phyloP scores from a whole-genome alignment of 2,888 invertebrate species.

The Sturmia bella region DNA sequence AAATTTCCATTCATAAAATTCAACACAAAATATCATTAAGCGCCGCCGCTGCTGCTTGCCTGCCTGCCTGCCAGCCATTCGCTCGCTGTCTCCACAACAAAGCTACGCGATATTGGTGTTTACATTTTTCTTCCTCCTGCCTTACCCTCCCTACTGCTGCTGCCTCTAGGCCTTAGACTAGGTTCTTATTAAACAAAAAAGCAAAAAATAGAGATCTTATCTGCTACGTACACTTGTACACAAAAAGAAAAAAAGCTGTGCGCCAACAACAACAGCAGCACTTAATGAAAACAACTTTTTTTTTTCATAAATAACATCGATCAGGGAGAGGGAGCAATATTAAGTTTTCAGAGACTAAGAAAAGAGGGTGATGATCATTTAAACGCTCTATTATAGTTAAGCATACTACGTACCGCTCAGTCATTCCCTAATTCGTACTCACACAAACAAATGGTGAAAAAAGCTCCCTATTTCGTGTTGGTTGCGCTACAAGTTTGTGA shows the following conservation, averaged over 20 bases:
- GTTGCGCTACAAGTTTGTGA: neutral
- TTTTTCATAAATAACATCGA: conserved; percentile 45
- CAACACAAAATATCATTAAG: conserved; percentile 67
- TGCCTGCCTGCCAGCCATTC: too few species aligned
- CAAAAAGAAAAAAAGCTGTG: conserved; percentile 33
- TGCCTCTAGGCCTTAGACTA: neutral
- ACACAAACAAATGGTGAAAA: neutral
- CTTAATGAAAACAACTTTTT: conserved; percentile 48
- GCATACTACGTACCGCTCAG: conserved; percentile 40
- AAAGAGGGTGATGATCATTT: conserved; percentile 26
- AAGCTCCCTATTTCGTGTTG: conserved; percentile 23
- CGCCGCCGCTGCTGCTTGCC: conserved; percentile 59
- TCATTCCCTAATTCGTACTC: conserved; percentile 43
- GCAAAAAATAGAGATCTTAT: conserved; percentile 62
- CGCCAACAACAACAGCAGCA: conserved; percentile 37
- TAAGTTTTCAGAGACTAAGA: neutral
- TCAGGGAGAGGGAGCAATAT: conserved; percentile 10
- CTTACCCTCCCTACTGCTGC: neutral
- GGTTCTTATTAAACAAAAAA: conserved; percentile 43
- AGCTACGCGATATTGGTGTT: conserved; percentile 62
- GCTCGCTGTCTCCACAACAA: conserved; percentile 33
- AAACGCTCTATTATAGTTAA: conserved; percentile 11
- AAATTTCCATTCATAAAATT: conserved; percentile 70
- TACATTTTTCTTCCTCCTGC: conserved; percentile 57
- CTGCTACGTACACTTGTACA: neutral